Percentiles rank a stretch among this genome's conserved stretches.
Evolutionary conservation across 2,888 invertebrate genomes (phyloP).

Genomic region (Dendrolimus houi): DNA sequence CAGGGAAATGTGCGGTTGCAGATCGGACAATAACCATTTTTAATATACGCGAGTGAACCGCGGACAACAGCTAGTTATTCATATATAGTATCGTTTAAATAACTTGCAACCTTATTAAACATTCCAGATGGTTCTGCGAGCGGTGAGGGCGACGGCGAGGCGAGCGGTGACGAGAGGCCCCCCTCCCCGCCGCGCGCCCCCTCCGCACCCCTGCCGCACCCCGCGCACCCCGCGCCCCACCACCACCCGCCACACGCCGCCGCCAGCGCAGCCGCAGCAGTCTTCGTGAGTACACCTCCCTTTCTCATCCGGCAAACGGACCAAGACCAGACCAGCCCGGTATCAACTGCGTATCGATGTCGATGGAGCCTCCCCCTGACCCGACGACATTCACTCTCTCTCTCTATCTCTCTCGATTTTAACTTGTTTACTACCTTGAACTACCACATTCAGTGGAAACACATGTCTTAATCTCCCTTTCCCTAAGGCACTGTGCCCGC

Average conservation of each 20-base stretch:
- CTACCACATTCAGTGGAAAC: too few relatives aligned
- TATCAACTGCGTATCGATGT: too few relatives aligned
- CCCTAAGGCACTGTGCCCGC: neutral
- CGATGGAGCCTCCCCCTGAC: too few relatives aligned
- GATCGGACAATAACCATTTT: too few relatives aligned
- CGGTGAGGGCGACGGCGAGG: conserved; percentile 63
- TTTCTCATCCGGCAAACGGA: too few relatives aligned
- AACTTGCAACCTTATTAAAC: neutral
- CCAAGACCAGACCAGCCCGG: too few relatives aligned
- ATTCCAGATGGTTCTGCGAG: conserved; percentile 60
- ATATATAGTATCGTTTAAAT: neutral
- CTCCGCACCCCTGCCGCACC: conserved; percentile 39
- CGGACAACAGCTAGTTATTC: neutral
- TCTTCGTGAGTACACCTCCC: conserved; percentile 27
- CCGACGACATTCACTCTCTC: too few relatives aligned
- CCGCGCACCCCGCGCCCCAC: conserved; percentile 30
- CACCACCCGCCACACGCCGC: conserved; percentile 19
- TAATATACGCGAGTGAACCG: too few relatives aligned
- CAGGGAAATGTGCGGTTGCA: too few relatives aligned
- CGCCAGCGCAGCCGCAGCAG: conserved; percentile 31
- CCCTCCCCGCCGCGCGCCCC: conserved; percentile 49
- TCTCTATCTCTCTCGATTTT: too few relatives aligned
- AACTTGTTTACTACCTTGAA: too few relatives aligned
- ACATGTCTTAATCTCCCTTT: too few relatives aligned
- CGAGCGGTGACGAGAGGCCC: conserved; percentile 58